phyloP scores from a whole-genome alignment of 2,113 vertebrate genomes.

The Actenoides lindsayi region DNA sequence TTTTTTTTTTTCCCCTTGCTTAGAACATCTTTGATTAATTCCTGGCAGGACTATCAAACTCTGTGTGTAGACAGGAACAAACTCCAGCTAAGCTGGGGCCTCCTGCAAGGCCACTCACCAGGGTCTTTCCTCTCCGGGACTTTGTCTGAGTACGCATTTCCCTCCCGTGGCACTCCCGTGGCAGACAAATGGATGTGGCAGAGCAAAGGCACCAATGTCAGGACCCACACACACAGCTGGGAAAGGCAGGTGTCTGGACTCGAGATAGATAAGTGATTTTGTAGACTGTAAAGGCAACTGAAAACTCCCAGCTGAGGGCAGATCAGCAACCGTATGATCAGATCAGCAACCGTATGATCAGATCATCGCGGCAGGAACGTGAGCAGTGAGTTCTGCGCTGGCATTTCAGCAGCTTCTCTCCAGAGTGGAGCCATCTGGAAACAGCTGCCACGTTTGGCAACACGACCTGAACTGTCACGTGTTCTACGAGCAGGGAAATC shows the following conservation, averaged over 20 bases:
- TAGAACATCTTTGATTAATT: slow-evolving; percentile 36
- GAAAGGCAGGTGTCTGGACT: background rate
- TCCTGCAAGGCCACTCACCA: background rate
- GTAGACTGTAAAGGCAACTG: background rate
- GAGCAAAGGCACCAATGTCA: background rate
- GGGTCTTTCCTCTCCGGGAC: background rate
- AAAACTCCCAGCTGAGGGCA: background rate
- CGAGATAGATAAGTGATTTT: background rate
- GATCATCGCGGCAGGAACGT: accelerated
- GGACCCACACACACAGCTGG: accelerated
- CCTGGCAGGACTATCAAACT: background rate
- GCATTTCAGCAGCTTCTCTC: background rate
- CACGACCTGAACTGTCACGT: accelerated
- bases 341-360: background rate
- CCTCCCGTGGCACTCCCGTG: accelerated
- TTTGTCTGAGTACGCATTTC: accelerated
- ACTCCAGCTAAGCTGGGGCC: slow-evolving; percentile 20
- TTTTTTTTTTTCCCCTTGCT: background rate
- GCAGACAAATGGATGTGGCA: background rate
- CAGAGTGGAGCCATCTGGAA: background rate
- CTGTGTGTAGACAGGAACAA: background rate
- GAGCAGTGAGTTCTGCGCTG: background rate
- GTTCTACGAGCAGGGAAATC: background rate
- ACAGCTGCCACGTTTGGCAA: background rate
- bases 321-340: background rate